Evolutionary conservation across 2,113 vertebrate genomes (phyloP).

Genomic region (Emydocephalus ijimae): DNA sequence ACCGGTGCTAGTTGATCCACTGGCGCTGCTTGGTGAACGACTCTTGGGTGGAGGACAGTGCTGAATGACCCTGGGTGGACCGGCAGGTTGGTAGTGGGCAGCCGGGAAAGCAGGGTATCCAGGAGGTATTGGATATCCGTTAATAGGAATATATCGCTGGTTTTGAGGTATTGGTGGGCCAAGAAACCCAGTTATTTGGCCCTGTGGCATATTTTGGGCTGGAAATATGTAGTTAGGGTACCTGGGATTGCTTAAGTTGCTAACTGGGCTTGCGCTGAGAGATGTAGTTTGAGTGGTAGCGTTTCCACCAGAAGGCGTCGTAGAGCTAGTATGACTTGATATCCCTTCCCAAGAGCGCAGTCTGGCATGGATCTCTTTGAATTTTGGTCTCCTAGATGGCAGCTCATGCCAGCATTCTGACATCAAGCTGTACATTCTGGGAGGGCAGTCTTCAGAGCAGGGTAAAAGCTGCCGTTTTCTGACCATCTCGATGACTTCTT

Average conservation of each 20-base stretch:
- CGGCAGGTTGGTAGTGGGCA: constrained; percentile 82
- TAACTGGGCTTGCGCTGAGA: constrained; percentile 94
- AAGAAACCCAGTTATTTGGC: constrained; percentile 84
- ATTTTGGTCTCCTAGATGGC: constrained; percentile 85
- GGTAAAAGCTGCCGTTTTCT: constrained; percentile 92
- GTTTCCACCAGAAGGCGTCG: constrained; percentile 92
- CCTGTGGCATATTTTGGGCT: constrained; percentile 80
- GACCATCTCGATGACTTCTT: constrained; percentile 98
- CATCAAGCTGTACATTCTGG: constrained; percentile 92
- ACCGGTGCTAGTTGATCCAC: constrained; percentile 96
- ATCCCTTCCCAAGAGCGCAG: constrained; percentile 94
- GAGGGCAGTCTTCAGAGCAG: constrained; percentile 95
- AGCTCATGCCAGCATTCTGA: constrained; percentile 97
- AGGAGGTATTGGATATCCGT: constrained; percentile 91
- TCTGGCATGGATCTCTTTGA: constrained; percentile 91
- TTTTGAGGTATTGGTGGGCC: constrained; percentile 79
- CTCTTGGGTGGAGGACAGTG: constrained; percentile 97
- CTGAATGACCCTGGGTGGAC: constrained; percentile 83
- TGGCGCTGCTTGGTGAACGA: constrained; percentile 96
- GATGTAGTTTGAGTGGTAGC: constrained; percentile 98
- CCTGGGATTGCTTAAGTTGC: constrained; percentile 92
- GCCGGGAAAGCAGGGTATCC: constrained; percentile 93
- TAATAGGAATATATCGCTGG: constrained; percentile 94
- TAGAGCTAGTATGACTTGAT: constrained; percentile 94
- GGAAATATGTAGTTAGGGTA: constrained; percentile 92